These are phyloP conservation scores for Aphis gossypii DNA, from an alignment of 1,140 invertebrate genomes.

Conservation along the genomic window DNA sequence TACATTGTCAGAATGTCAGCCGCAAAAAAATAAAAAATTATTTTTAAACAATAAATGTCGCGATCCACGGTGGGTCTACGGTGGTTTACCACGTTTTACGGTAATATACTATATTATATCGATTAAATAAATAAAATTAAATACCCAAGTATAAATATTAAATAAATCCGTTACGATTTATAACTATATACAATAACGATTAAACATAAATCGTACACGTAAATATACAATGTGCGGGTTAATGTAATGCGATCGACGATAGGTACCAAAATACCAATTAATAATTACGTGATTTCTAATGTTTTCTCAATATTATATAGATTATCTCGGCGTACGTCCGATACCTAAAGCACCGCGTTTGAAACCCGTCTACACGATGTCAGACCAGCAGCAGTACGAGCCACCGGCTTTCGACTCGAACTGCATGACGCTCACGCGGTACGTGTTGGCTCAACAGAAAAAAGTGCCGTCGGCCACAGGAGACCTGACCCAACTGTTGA, in stretches of 20 bases:
- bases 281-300: too few relatives aligned
- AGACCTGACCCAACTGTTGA: slow-evolving; percentile 93
- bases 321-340: too few relatives aligned
- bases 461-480: slow-evolving; percentile 88
- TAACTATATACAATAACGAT: too few relatives aligned
- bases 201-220: too few relatives aligned
- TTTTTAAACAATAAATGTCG: not conserved
- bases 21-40: not conserved
- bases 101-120: not conserved
- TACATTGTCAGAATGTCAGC: too few relatives aligned
- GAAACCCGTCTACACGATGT: not conserved
- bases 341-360: not conserved
- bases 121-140: too few relatives aligned
- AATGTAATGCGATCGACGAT: too few relatives aligned
- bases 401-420: slow-evolving; percentile 79
- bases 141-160: too few relatives aligned
- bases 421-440: slow-evolving; percentile 94
- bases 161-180: too few relatives aligned
- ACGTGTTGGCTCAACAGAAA: slow-evolving; percentile 90
- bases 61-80: not conserved
- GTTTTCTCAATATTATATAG: too few relatives aligned
- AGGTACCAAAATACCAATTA: too few relatives aligned
- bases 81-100: not conserved
- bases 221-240: too few relatives aligned
- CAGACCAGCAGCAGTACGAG: slow-evolving; percentile 60